Conservation (phyloP, 2,797 vertebrate genomes). For the Manis crassicaudata region DNA sequence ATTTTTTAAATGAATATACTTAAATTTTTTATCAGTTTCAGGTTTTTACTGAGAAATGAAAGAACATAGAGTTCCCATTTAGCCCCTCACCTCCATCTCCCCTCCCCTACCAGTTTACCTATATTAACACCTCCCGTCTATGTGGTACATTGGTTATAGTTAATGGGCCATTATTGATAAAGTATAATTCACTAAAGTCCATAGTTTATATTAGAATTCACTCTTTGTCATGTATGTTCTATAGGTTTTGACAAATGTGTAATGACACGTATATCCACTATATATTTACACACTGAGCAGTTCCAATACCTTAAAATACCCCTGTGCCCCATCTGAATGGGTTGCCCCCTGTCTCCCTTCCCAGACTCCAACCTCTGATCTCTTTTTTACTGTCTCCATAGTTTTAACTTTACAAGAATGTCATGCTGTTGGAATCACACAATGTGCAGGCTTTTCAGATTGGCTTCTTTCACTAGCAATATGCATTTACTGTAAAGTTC, state of each 20-base stretch:
- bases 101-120: background rate
- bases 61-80: background rate
- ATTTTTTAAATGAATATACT: background rate
- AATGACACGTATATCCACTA: background rate
- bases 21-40: background rate
- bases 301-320: background rate
- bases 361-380: background rate
- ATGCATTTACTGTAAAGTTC: background rate
- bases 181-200: background rate
- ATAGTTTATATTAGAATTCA: background rate
- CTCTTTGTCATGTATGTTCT: background rate
- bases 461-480: background rate
- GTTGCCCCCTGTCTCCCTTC: background rate
- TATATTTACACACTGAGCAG: background rate
- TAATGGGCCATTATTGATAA: background rate
- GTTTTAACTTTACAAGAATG: background rate
- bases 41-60: background rate
- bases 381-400: background rate
- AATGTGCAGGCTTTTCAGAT: background rate
- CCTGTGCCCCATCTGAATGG: background rate
- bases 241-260: background rate
- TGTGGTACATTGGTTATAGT: background rate
- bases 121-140: background rate
- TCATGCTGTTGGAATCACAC: background rate
- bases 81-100: background rate